Evolutionary conservation across 2,797 vertebrate genomes (phyloP), one percentile per base, ranked within the genome.

Genomic region (Clarias platycephalus): DNA sequence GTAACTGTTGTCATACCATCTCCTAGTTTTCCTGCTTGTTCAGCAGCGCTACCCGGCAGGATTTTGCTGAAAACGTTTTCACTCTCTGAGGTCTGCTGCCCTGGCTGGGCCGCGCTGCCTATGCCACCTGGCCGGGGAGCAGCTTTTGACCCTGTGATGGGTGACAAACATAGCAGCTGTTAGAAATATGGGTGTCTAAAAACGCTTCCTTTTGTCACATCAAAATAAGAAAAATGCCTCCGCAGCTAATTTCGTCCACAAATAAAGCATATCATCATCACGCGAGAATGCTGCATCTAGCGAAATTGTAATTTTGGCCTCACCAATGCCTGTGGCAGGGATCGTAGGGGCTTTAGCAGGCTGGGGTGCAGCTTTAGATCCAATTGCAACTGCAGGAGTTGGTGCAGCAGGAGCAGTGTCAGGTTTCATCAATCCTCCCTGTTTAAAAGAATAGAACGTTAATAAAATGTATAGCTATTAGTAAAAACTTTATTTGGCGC

Each of bases 21-120:
- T 78, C 98, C 97, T 85, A 99, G 94, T 94, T 99, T 99, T 90
- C 98, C 98, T 15, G 98, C 98, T 95, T 99, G 98, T 90, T 99
- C 98, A 0, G 97, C 98, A 75, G 98, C 98, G 3, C 96, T 97
- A 81, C 98, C 98, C 0, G 97, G 97, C 87, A 99, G 93, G 88
- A 99, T 99, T 94, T 99, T 99, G 90, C 95, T 97, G 86, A 99
- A 95, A 89, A 99, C 95, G 0, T 97, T 99, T 24, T 98, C 97
- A 68, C 97, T 97, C 31, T 98, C 97, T 0, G 91, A 91, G 0
- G 95, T 94, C 0, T 95, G 87, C 88, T 96, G 97, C 87, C 95
- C 93, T 0, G 77, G 75, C 70, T 94, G 84, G 18, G 95, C 55
- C 9, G 96, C 92, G 0, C 94, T 94, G 67, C 96, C 94, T 0